Conservation (phyloP, 2,888 invertebrate genomes). For the Drosophila peninsularis region DNA sequence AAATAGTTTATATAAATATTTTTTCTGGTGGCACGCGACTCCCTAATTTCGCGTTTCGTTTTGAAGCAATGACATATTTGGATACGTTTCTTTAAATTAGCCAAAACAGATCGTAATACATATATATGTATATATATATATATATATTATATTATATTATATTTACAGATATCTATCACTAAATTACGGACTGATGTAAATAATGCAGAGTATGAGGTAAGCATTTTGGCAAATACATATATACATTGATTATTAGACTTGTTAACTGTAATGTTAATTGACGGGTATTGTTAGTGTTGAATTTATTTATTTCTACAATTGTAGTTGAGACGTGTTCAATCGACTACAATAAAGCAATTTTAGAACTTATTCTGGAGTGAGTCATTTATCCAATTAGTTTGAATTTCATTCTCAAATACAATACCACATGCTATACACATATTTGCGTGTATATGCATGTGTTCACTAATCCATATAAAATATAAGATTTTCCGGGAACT, state of each 20-base stretch:
- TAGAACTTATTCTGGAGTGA: conserved; percentile 14
- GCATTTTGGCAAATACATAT: background rate
- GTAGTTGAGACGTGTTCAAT: background rate
- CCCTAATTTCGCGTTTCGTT: background rate
- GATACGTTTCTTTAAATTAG: background rate
- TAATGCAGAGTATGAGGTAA: background rate
- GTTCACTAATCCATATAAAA: conserved; percentile 26
- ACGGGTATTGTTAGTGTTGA: background rate
- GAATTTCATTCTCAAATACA: conserved; percentile 23
- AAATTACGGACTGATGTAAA: background rate
- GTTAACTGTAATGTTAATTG: background rate
- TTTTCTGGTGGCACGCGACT: conserved; percentile 8
- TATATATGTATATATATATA: too few species aligned
- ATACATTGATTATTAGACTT: background rate
- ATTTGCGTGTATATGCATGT: background rate
- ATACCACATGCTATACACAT: background rate
- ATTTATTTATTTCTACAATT: background rate
- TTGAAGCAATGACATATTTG: conserved; percentile 3
- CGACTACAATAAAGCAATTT: conserved; percentile 3
- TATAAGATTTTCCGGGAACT: conserved; percentile 26
- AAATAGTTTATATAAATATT: conserved; percentile 16
- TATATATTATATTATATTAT: too few species aligned
- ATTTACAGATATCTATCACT: background rate
- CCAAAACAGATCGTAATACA: background rate
- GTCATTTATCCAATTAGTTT: conserved; percentile 20